Evolutionary conservation across 2,113 vertebrate species (phyloP), one percentile per base, ranked within the genome.

Genomic region (Megatriorchis doriae): DNA sequence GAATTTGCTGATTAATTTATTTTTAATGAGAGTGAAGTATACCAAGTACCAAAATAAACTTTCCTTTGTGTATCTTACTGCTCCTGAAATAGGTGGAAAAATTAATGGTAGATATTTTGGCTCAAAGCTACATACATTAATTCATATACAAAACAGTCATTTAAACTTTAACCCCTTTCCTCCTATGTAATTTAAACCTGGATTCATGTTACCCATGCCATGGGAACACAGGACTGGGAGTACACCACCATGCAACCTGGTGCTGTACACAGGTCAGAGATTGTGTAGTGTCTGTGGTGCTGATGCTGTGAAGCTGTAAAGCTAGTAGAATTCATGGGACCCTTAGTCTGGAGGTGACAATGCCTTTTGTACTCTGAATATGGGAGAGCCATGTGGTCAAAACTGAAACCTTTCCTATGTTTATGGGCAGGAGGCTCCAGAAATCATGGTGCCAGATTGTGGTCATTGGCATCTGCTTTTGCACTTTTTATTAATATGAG

Each of bases 1-100:
- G 98, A 98, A 98, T 98, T 98, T 98, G 98, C 98, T 98, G 98
- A 98, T 98, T 98, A 98, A 98, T 98, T 98, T 98, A 98, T 98
- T 98, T 98, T 98, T 98, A 98, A 98, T 98, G 98, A 97, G 98
- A 98, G 97, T 98, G 97, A 98, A 98, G 98, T 98, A 98, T 98
- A 98, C 97, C 81, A 86, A 96, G 97, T 83, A 97, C 97, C 98
- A 98, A 98, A 98, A 98, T 98, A 98, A 98, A 98, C 98, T 98
- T 98, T 97, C 96, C 97, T 97, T 94, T 98, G 98, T 98, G 96
- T 98, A 98, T 98, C 98, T 98, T 98, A 97, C 98, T 98, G 97
- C 98, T 98, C 95, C 97, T 98, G 97, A 97, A 98, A 98, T 98
- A 98, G 97, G 97, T 98, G 98, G 98, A 98, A 98, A 98, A 98